Conservation (phyloP, 2,888 invertebrate species). For the Ephialtes manifestator region DNA sequence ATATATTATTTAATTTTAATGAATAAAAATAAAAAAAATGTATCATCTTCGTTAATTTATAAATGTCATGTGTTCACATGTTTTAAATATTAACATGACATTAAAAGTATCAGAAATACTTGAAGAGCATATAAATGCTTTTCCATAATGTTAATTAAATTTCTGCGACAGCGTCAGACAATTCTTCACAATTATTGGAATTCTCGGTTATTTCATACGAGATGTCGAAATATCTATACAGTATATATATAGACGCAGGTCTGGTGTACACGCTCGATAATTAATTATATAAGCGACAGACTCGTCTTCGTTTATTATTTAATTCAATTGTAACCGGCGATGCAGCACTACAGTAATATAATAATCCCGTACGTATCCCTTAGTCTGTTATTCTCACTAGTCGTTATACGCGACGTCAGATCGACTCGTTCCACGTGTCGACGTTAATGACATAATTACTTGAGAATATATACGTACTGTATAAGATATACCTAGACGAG, state of each 20-base stretch:
- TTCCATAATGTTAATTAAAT: slow-evolving; percentile 42
- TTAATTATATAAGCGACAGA: slow-evolving; percentile 57
- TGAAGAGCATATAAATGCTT: slow-evolving; percentile 8
- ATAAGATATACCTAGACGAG: slow-evolving; percentile 32
- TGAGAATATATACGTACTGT: slow-evolving; percentile 24
- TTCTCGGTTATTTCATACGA: slow-evolving; percentile 40
- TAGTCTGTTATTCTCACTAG: slow-evolving; percentile 51
- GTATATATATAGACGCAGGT: slow-evolving; percentile 33
- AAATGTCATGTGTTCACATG: background rate
- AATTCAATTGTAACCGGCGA: slow-evolving; percentile 54
- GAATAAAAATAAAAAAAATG: background rate
- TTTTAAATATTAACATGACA: background rate
- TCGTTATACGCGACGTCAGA: slow-evolving; percentile 64
- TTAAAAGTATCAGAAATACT: background rate
- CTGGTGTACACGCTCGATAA: slow-evolving; percentile 48
- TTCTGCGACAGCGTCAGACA: slow-evolving; percentile 26
- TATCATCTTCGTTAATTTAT: background rate
- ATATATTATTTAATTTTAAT: too few species aligned
- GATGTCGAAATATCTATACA: slow-evolving; percentile 20
- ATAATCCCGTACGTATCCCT: slow-evolving; percentile 49
- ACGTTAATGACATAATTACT: slow-evolving; percentile 67
- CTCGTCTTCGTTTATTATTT: slow-evolving; percentile 56
- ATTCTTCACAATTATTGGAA: slow-evolving; percentile 58
- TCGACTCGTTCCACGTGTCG: slow-evolving; percentile 65
- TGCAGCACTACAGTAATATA: slow-evolving; percentile 45